Base-by-base conservation (phyloP, 2,797 vertebrate genomes). In the Cossypha polioptera region DNA sequence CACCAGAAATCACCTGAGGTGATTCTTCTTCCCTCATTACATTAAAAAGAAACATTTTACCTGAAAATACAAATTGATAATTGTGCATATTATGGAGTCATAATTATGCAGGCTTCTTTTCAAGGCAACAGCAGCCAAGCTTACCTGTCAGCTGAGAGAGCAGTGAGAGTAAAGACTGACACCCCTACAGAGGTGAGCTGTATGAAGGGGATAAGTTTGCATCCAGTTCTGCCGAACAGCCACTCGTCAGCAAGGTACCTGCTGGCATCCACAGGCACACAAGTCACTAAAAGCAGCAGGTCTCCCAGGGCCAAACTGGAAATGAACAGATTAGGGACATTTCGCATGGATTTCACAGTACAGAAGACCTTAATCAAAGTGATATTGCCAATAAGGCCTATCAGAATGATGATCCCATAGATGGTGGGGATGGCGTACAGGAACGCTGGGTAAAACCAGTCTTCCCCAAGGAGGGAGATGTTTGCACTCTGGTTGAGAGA, bases 151-250 rank as follows among this genome's bases (percentile, higher is more conserved):
- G 99, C 99, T 2, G 99, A 99, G 78, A 99, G 98, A 40, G 99
- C 99, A 5, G 99, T 99, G 84, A 99, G 99, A 4, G 99, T 99
- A 94, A 99, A 99, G 89, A 99, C 99, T 25, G 99, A 99, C 83
- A 99, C 99, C 59, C 99, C 99, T 8, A 99, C 99, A 4, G 99
- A 99, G 36, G 99, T 99, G 57, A 99, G 98, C 97, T 99, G 99
- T 71, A 99, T 99, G 96, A 99, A 99, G 59, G 99, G 98, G 85
- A 99, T 99, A 91, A 99, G 98, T 97, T 99, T 99, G 97, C 99
- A 99, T 58, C 99, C 99, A 67, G 98, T 96, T 85, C 99, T 98
- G 31, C 99, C 99, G 20, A 99, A 99, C 33, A 99, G 97, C 99
- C 99, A 99, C 94, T 99, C 98, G 4, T 99, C 98, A 36, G 98